A percentile compares a stretch with the other conserved stretches of the same genome.
Evolutionary conservation across 2,113 vertebrate species (phyloP).

Genomic region (Pseudorasbora parva): DNA sequence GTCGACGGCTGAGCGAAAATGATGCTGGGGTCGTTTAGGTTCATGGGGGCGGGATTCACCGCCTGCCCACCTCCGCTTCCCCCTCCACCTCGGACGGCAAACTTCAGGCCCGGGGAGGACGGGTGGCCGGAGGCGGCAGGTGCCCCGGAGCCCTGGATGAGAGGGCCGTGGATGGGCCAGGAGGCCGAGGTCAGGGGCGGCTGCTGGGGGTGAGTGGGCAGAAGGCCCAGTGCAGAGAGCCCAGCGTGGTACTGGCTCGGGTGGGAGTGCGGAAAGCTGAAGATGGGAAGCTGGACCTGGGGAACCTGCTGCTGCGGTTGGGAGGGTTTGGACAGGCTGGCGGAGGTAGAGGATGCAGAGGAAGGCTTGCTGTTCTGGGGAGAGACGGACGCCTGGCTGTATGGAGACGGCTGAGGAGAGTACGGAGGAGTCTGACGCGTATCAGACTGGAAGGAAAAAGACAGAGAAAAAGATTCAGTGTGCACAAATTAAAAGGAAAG

Average conservation of each 20-base stretch:
- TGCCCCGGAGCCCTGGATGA: slow-evolving; percentile 81
- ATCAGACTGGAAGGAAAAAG: slow-evolving; percentile 81
- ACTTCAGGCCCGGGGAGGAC: slow-evolving; percentile 83
- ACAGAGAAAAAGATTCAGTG: neutral
- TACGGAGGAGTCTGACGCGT: slow-evolving; percentile 88
- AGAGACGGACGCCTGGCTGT: slow-evolving; percentile 81
- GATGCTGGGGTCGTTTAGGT: slow-evolving; percentile 97
- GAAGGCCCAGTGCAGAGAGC: slow-evolving; percentile 86
- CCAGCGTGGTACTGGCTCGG: slow-evolving; percentile 85
- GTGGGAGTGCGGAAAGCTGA: slow-evolving; percentile 87
- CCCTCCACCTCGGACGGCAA: slow-evolving; percentile 75
- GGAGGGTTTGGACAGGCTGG: slow-evolving; percentile 39
- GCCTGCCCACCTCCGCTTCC: slow-evolving; percentile 70
- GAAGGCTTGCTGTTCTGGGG: slow-evolving; percentile 71
- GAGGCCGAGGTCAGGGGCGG: slow-evolving; percentile 80
- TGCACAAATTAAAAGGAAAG: neutral
- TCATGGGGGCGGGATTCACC: slow-evolving; percentile 80
- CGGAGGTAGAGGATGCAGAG: slow-evolving; percentile 61
- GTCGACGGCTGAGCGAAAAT: slow-evolving; percentile 94
- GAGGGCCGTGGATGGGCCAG: slow-evolving; percentile 91
- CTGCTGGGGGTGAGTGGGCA: slow-evolving; percentile 76
- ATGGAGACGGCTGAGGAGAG: slow-evolving; percentile 87
- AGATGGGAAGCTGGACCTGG: slow-evolving; percentile 86
- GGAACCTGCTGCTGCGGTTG: slow-evolving; percentile 62
- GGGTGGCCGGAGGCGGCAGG: slow-evolving; percentile 76